Conservation (phyloP, 2,888 invertebrate species). For the Archips xylosteana region DNA sequence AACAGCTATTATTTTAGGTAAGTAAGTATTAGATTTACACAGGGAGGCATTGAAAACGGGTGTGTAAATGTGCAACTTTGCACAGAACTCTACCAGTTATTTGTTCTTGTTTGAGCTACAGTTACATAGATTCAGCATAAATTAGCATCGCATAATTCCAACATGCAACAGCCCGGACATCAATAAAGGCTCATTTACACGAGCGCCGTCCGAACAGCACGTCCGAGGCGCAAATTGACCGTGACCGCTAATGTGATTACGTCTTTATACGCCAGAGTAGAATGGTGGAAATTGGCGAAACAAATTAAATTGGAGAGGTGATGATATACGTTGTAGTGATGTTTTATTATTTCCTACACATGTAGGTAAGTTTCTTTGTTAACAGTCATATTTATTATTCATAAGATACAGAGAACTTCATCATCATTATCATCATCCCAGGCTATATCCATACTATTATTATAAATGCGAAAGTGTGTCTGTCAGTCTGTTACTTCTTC, state of each 20-base stretch:
- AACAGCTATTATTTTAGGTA: too few species aligned
- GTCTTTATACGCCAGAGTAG: constrained; percentile 29
- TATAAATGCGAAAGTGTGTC: too few species aligned
- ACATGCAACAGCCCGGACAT: constrained; percentile 8
- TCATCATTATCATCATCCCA: too few species aligned
- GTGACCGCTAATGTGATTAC: constrained; percentile 37
- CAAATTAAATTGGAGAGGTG: constrained; percentile 18
- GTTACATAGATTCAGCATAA: neutral
- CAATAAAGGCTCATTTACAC: constrained; percentile 37
- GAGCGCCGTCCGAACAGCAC: constrained; percentile 6
- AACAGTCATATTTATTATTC: too few species aligned
- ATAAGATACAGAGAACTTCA: too few species aligned
- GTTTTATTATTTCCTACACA: too few species aligned
- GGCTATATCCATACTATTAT: too few species aligned
- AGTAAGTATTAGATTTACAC: too few species aligned
- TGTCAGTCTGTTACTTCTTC: too few species aligned
- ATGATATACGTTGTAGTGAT: neutral
- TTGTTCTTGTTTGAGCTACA: neutral
- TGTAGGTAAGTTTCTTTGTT: too few species aligned
- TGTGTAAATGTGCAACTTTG: neutral
- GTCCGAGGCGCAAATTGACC: constrained; percentile 26
- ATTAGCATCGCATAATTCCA: constrained; percentile 9
- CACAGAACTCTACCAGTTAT: too few species aligned
- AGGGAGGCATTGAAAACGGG: neutral
- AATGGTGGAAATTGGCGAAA: constrained; percentile 38